Conservation (phyloP, 1,140 invertebrate species). For the Grapholita molesta region DNA sequence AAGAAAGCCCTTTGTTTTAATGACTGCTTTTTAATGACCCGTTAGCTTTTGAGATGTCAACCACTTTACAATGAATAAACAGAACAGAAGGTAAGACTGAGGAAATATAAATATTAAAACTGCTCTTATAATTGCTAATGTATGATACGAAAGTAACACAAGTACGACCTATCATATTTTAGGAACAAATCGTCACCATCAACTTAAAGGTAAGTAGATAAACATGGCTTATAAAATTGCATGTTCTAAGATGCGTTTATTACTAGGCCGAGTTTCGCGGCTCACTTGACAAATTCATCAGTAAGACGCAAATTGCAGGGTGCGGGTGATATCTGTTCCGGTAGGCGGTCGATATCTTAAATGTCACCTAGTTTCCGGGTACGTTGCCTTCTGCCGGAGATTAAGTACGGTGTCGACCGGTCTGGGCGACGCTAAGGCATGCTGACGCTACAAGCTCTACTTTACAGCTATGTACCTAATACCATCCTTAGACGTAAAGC, state of each 20-base stretch:
- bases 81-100: too few relatives aligned
- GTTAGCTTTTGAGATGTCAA: too few relatives aligned
- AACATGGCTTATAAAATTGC: too few relatives aligned
- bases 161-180: too few relatives aligned
- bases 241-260: background rate
- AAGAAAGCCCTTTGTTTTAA: too few relatives aligned
- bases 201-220: too few relatives aligned
- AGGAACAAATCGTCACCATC: too few relatives aligned
- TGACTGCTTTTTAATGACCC: too few relatives aligned
- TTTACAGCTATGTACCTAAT: constrained; percentile 6
- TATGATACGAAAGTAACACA: too few relatives aligned
- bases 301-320: background rate
- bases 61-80: too few relatives aligned
- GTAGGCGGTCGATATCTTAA: constrained; percentile 48
- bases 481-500: background rate
- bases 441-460: constrained; percentile 29
- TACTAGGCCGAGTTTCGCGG: background rate
- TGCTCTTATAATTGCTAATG: too few relatives aligned
- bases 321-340: constrained; percentile 34
- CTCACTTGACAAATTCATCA: constrained; percentile 8
- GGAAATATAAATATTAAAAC: too few relatives aligned
- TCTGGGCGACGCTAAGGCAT: constrained; percentile 31
- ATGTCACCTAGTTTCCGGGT: constrained; percentile 53
- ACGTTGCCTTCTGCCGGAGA: constrained; percentile 32
- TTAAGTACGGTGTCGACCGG: constrained; percentile 43